Evolutionary conservation across 2,797 vertebrate species (phyloP), one percentile per base, ranked within the genome.

Genomic region (Scomberomorus guttatus): DNA sequence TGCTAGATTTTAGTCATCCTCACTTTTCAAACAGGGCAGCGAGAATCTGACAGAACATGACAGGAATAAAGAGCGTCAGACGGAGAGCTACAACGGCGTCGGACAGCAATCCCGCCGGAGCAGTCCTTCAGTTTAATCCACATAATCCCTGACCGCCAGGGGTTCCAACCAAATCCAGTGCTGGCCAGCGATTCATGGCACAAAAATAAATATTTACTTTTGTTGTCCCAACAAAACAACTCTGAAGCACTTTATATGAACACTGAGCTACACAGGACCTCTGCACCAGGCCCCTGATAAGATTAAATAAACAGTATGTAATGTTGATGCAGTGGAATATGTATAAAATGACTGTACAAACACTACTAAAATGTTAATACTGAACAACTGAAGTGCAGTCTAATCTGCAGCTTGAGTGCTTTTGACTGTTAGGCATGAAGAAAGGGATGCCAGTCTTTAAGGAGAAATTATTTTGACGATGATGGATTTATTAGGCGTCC

Each of bases 111-210:
- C 72, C 69, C 56, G 7, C 39, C 18, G 25, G 29, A 59, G 44
- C 37, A 52, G 54, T 52, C 62, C 29, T 82, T 67, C 20, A 55
- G 18, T 46, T 75, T 54, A 90, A 82, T 81, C 81, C 74, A 65
- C 55, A 18, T 76, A 75, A 82, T 83, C 83, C 68, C 42, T 18
- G 48, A 57, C 56, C 52, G 12, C 42, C 17, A 46, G 20, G 44
- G 57, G 6, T 24, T 67, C 48, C 18, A 59, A 54, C 51, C 37
- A 78, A 62, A 77, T 79, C 65, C 20, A 39, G 13, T 50, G 42
- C n/a, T 25, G n/a, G n/a, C 58, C 42, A 39, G 15, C 20, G 39
- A 66, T 75, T 72, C 55, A 42, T 29, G 44, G 22, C 42, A 72
- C 46, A 66, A 55, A 44, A 24, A 18, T 61, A 17, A 32, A 54